phyloP scores from a whole-genome alignment of 2,888 invertebrate species.

The Clistopyga incitator region DNA sequence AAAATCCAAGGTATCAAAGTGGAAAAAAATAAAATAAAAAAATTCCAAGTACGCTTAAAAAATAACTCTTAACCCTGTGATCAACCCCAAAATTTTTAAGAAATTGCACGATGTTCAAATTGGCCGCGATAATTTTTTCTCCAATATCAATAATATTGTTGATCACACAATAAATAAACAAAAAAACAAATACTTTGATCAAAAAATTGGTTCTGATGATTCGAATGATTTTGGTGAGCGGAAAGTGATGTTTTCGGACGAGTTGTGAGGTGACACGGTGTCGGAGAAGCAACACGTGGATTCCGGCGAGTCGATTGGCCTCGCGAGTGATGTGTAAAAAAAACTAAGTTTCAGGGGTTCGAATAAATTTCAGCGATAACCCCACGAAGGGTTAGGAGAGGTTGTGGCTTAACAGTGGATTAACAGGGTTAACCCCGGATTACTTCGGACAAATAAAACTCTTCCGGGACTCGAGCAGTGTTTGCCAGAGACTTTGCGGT shows the following conservation, averaged over 20 bases:
- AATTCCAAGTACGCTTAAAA: background rate
- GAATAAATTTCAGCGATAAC: background rate
- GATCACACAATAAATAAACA: background rate
- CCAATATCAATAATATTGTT: too few species aligned
- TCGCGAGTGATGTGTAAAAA: background rate
- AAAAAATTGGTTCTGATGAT: background rate
- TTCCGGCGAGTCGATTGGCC: constrained; percentile 7
- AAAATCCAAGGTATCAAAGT: background rate
- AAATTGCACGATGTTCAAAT: background rate
- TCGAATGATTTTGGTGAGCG: background rate
- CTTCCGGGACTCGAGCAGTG: background rate
- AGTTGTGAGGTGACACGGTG: background rate
- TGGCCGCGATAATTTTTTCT: too few species aligned
- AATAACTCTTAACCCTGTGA: background rate
- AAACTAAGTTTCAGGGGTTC: background rate
- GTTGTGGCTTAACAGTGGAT: background rate
- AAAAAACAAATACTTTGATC: background rate
- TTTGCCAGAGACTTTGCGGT: constrained; percentile 6
- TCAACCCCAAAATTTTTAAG: background rate
- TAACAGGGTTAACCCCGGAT: background rate
- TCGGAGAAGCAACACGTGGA: constrained; percentile 50
- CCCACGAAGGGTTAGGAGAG: background rate
- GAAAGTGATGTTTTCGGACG: too few species aligned
- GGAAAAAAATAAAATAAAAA: background rate
- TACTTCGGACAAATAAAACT: constrained; percentile 19